A percentile compares a stretch with the other conserved stretches of the same genome.
phyloP scores from a whole-genome alignment of 2,888 invertebrate genomes.

The Apoderus coryli region DNA sequence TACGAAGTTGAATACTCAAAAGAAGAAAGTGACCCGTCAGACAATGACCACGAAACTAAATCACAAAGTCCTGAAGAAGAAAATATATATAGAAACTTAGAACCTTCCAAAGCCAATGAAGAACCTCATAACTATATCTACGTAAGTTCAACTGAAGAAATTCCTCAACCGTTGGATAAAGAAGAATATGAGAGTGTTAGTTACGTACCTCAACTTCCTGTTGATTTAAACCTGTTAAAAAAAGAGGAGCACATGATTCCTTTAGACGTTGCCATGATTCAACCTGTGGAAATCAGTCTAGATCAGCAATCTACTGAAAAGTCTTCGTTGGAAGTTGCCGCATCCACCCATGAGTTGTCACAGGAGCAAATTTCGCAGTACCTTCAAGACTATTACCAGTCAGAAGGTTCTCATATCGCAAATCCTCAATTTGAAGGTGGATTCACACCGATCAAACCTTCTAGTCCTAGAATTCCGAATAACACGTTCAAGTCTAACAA shows the following conservation, averaged over 20 bases:
- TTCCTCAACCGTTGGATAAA: constrained; percentile 3
- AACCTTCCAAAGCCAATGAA: constrained; percentile 16
- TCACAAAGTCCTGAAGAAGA: constrained; percentile 2
- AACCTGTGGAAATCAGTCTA: constrained; percentile 24
- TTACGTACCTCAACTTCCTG: constrained; percentile 17
- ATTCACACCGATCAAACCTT: constrained; percentile 23
- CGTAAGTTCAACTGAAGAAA: constrained; percentile 5
- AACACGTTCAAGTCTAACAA: constrained; percentile 27
- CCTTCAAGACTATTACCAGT: constrained; percentile 21
- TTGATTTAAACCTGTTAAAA: constrained; percentile 22
- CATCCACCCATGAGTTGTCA: constrained; percentile 21
- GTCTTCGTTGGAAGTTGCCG: constrained; percentile 10
- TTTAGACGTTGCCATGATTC: constrained; percentile 22
- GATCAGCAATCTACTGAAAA: not conserved
- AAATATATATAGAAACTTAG: constrained; percentile 15
- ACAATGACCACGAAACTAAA: constrained; percentile 2
- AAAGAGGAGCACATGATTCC: constrained; percentile 21
- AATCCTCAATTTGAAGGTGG: constrained; percentile 22
- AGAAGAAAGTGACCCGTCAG: not conserved
- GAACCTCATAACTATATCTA: constrained; percentile 16
- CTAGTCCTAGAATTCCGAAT: constrained; percentile 16
- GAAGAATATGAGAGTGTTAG: constrained; percentile 10
- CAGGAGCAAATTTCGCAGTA: constrained; percentile 21
- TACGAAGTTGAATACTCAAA: constrained; percentile 13
- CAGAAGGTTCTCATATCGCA: constrained; percentile 11